Evolutionary conservation across 2,797 vertebrate species (phyloP).

Genomic region (Cyclura pinguis): DNA sequence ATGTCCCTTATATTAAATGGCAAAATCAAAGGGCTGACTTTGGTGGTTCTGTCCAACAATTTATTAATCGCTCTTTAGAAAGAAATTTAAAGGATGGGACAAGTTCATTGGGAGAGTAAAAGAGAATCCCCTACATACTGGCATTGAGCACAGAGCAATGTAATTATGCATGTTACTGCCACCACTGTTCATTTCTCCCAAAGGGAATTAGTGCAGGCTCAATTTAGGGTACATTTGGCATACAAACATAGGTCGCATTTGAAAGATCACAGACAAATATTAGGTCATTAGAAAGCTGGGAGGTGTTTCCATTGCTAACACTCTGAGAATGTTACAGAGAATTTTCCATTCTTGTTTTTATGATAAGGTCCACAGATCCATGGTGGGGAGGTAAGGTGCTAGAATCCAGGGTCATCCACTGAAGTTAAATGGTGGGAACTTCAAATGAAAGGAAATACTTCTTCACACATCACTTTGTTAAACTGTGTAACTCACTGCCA

Average conservation of each 20-base stretch:
- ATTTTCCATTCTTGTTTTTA: neutral
- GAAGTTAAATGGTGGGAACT: too few relatives aligned
- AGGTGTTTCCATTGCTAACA: neutral
- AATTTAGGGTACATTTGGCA: neutral
- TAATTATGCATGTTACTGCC: neutral
- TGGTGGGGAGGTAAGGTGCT: too few relatives aligned
- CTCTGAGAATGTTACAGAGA: neutral
- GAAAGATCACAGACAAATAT: neutral
- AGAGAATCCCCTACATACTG: neutral
- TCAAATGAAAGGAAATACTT: too few relatives aligned
- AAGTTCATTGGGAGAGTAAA: neutral
- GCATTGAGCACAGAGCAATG: neutral
- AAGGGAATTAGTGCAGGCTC: neutral
- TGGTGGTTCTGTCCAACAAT: too few relatives aligned
- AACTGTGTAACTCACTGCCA: too few relatives aligned
- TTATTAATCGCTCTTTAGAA: neutral
- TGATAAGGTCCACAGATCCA: too few relatives aligned
- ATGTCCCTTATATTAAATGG: too few relatives aligned
- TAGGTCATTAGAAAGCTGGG: neutral
- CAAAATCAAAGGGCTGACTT: too few relatives aligned
- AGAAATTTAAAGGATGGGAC: neutral
- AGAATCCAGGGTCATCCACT: too few relatives aligned
- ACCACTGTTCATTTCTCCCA: neutral
- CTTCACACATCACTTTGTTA: too few relatives aligned
- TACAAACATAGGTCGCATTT: neutral